phyloP scores from a whole-genome alignment of 2,888 invertebrate genomes.

The Drosophila putrida region DNA sequence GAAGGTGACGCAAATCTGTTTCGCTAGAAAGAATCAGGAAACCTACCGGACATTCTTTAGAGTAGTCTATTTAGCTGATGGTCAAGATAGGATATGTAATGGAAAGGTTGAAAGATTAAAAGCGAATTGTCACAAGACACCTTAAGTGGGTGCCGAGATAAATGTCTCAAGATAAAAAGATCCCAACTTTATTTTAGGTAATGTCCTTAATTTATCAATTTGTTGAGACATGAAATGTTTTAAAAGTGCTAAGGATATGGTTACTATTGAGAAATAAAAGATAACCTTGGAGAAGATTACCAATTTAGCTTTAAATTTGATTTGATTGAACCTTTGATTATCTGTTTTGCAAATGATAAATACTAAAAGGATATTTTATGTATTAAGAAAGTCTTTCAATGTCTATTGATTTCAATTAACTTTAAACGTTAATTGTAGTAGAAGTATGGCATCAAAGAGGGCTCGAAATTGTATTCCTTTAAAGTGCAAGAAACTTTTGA shows the following conservation, averaged over 20 bases:
- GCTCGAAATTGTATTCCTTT: too few relatives aligned
- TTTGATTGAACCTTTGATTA: too few relatives aligned
- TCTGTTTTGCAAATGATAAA: too few relatives aligned
- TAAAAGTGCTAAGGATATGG: neutral
- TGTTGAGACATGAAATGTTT: neutral
- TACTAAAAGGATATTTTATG: too few relatives aligned
- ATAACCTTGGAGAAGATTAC: neutral
- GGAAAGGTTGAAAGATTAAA: constrained; percentile 22
- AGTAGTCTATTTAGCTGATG: constrained; percentile 13
- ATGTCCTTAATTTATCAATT: neutral
- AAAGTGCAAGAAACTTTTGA: too few relatives aligned
- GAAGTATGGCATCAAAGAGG: too few relatives aligned
- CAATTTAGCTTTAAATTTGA: neutral
- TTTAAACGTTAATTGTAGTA: too few relatives aligned
- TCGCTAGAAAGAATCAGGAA: constrained; percentile 52
- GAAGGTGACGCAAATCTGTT: constrained; percentile 76
- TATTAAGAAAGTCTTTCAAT: too few relatives aligned
- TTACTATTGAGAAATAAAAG: neutral
- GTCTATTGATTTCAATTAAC: too few relatives aligned
- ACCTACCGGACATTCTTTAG: neutral
- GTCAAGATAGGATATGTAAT: constrained; percentile 51
- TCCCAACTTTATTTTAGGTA: neutral
- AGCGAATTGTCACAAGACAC: constrained; percentile 54
- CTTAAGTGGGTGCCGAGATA: constrained; percentile 53
- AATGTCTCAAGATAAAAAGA: constrained; percentile 21